Evolutionary conservation across 1,140 invertebrate species (phyloP).

Genomic region (Leptoteleia sp.): DNA sequence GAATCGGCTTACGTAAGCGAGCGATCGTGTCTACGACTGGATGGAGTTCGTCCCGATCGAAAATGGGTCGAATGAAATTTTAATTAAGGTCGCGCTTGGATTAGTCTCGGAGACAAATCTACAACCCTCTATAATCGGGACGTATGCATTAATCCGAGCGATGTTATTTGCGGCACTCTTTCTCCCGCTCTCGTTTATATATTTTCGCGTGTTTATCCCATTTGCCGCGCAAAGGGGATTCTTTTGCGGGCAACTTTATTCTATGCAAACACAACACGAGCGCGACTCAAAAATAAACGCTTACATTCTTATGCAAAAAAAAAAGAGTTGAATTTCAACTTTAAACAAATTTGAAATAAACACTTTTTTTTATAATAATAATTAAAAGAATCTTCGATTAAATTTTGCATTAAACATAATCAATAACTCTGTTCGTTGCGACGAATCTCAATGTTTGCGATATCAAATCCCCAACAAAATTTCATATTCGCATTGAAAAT

Average conservation of each 20-base stretch:
- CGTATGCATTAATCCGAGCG: slow-evolving; percentile 60
- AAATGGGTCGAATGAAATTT: slow-evolving; percentile 67
- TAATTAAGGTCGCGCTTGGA: slow-evolving; percentile 69
- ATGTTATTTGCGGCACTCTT: slow-evolving; percentile 48
- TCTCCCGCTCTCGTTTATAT: slow-evolving; percentile 17
- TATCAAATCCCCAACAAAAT: too few relatives aligned
- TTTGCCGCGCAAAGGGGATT: slow-evolving; percentile 40
- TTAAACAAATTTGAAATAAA: too few relatives aligned
- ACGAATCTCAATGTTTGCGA: too few relatives aligned
- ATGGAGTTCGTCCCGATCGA: slow-evolving; percentile 59
- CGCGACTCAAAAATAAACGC: too few relatives aligned
- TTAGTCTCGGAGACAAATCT: slow-evolving; percentile 66
- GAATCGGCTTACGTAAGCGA: slow-evolving; percentile 60
- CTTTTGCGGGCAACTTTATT: slow-evolving; percentile 17
- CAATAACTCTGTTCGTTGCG: too few relatives aligned
- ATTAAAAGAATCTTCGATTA: too few relatives aligned
- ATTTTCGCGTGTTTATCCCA: slow-evolving; percentile 42
- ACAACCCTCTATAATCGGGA: slow-evolving; percentile 58
- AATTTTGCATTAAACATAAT: too few relatives aligned
- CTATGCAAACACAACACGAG: slow-evolving; percentile 20
- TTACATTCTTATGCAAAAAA: too few relatives aligned
- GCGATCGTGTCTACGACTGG: slow-evolving; percentile 59
- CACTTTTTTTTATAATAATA: too few relatives aligned
- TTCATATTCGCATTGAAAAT: too few relatives aligned
- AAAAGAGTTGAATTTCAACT: too few relatives aligned